phyloP scores from a whole-genome alignment of 2,888 invertebrate genomes.

The Cenopis cana region DNA sequence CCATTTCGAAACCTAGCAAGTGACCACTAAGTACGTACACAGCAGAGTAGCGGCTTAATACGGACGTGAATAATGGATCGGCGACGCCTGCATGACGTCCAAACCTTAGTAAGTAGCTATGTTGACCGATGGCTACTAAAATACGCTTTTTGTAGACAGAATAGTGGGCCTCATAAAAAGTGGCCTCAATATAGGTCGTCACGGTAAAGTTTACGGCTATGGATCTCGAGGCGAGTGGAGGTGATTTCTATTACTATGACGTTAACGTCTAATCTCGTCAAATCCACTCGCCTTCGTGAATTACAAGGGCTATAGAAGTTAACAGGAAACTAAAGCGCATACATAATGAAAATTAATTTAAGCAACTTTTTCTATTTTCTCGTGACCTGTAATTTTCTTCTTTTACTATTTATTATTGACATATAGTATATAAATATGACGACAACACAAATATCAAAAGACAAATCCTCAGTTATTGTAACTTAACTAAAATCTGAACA shows the following conservation, averaged over 20 bases:
- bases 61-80: background rate
- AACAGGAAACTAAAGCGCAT: background rate
- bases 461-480: slow-evolving; percentile 2
- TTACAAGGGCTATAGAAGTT: too few species aligned
- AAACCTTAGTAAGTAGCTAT: background rate
- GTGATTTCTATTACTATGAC: too few species aligned
- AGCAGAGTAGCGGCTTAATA: background rate
- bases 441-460: background rate
- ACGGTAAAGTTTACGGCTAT: slow-evolving; percentile 25
- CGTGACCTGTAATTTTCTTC: background rate
- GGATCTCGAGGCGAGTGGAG: too few species aligned
- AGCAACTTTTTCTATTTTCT: background rate
- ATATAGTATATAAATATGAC: background rate
- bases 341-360: background rate
- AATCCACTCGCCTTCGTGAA: too few species aligned
- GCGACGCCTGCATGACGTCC: background rate
- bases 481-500: slow-evolving; percentile 6
- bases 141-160: slow-evolving; percentile 3
- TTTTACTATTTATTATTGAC: too few species aligned
- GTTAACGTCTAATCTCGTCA: too few species aligned
- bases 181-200: slow-evolving; percentile 11
- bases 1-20: background rate
- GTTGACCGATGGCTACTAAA: background rate
- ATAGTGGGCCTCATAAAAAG: slow-evolving; percentile 16
- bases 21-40: background rate